Conservation (phyloP, 2,797 vertebrate genomes). For the Sciurus vulgaris region DNA sequence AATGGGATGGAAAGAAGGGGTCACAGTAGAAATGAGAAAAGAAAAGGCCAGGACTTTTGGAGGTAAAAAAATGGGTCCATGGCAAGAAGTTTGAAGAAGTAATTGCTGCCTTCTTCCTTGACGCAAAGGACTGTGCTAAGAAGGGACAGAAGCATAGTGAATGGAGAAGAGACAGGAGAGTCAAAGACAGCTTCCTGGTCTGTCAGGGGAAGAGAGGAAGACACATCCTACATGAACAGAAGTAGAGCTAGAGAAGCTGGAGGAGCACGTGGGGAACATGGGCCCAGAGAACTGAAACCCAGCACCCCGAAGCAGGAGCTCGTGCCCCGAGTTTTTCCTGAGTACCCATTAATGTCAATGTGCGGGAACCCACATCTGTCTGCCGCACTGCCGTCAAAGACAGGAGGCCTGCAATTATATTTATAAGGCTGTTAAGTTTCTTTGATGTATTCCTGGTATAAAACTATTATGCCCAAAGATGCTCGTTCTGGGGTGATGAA, state of each 20-base stretch:
- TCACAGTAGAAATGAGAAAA: not conserved
- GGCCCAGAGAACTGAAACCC: not conserved
- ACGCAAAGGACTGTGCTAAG: not conserved
- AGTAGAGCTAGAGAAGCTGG: not conserved
- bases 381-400: constrained; percentile 19
- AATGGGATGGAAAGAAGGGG: not conserved
- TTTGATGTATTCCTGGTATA: constrained; percentile 60
- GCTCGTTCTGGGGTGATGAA: not conserved
- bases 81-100: not conserved
- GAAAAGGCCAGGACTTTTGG: not conserved
- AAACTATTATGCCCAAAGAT: constrained; percentile 34
- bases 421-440: not conserved
- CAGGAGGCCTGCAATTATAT: constrained; percentile 23
- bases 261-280: not conserved
- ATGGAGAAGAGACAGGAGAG: not conserved
- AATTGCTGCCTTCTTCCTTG: not conserved
- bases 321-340: not conserved
- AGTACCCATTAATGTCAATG: not conserved
- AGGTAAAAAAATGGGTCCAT: not conserved
- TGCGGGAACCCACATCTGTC: not conserved
- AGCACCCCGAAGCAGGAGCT: not conserved
- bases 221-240: not conserved
- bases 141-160: not conserved
- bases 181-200: not conserved
- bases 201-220: not conserved